Evolutionary conservation across 2,113 vertebrate genomes (phyloP).

Genomic region (Actenoides lindsayi): DNA sequence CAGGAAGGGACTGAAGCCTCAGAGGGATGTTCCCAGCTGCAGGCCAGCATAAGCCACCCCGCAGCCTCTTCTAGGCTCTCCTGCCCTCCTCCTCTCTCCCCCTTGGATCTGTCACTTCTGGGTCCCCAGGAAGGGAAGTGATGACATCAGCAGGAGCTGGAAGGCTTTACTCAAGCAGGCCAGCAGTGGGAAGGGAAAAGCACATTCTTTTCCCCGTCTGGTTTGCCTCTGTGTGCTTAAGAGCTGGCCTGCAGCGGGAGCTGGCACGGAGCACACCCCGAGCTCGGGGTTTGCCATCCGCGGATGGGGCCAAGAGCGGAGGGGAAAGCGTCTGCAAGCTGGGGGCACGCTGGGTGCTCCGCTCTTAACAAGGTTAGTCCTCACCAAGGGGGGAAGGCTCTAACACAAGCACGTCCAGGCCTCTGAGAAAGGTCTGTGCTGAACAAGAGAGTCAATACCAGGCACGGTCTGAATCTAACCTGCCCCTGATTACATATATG

Average conservation of each 20-base stretch:
- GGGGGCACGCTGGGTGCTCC: neutral
- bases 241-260: neutral
- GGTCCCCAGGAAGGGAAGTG: neutral
- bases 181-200: neutral
- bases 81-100: neutral
- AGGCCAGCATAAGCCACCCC: neutral
- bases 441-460: neutral
- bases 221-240: neutral
- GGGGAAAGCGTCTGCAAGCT: neutral
- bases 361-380: neutral
- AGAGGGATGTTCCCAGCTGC: neutral
- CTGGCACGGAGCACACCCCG: neutral
- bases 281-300: neutral
- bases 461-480: neutral
- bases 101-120: neutral
- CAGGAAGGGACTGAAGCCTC: neutral
- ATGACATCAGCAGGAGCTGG: conserved; percentile 1
- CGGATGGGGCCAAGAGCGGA: neutral
- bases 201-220: neutral
- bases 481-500: neutral
- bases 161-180: conserved; percentile 1
- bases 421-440: neutral
- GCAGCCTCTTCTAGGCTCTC: neutral
- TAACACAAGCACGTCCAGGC: neutral
- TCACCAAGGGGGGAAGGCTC: neutral